phyloP scores from a whole-genome alignment of 2,888 invertebrate species.

The Halictus quadricinctus region DNA sequence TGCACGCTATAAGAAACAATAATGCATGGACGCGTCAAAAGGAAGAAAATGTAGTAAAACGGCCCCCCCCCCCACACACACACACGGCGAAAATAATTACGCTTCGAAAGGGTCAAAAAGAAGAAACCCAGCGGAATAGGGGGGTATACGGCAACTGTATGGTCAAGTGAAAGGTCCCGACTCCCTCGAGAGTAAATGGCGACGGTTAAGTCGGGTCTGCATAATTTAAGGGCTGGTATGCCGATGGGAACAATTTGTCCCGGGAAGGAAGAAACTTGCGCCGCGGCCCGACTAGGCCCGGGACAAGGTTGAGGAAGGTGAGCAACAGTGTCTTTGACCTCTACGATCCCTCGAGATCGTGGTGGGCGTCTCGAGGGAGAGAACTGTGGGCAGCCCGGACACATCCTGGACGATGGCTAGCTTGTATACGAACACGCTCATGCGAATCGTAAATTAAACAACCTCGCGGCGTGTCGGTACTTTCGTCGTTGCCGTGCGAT shows the following conservation, averaged over 20 bases:
- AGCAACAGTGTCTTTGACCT: constrained; percentile 66
- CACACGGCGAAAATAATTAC: neutral
- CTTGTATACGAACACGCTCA: constrained; percentile 1
- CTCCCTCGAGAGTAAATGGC: constrained; percentile 25
- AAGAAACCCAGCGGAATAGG: neutral
- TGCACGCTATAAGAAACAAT: neutral
- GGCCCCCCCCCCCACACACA: neutral
- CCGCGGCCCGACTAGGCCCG: constrained; percentile 29
- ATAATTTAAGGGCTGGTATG: constrained; percentile 59
- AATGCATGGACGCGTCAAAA: neutral
- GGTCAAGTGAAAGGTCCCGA: neutral
- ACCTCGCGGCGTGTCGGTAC: neutral
- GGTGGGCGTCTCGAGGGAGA: constrained; percentile 51
- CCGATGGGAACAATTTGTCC: constrained; percentile 59
- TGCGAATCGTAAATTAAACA: constrained; percentile 39
- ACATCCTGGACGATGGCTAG: constrained; percentile 28
- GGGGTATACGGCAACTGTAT: neutral
- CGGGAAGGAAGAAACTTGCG: constrained; percentile 24
- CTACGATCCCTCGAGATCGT: constrained; percentile 48
- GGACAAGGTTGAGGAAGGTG: constrained; percentile 52
- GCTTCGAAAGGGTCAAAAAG: neutral
- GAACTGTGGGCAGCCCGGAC: constrained; percentile 49
- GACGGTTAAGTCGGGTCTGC: constrained; percentile 30
- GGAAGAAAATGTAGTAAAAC: neutral
- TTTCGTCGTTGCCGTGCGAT: constrained; percentile 3